Evolutionary conservation across 1,140 invertebrate species (phyloP), one percentile per base, ranked within the genome.

Genomic region (Callitettix versicolor): DNA sequence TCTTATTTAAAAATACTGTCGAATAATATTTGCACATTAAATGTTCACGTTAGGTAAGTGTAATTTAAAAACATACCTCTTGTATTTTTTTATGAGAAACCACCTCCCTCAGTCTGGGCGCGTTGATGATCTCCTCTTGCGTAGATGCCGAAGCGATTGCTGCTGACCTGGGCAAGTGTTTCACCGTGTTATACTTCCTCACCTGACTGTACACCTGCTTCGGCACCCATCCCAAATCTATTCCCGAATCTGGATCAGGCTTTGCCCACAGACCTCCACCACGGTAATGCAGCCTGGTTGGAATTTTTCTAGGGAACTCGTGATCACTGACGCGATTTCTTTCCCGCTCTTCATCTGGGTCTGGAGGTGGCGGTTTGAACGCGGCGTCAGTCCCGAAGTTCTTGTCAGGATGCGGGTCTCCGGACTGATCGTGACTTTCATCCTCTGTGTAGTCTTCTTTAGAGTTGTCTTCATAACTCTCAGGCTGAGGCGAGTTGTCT

Each of bases 51-150:
- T n/a, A n/a, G n/a, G n/a, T n/a, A n/a, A n/a, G n/a, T 30, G 26
- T 4, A 30, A 30, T 30, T 30, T 30, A 41, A 4, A 5, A 3
- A 51, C 51, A 57, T 46, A 65, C 64, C 60, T 65, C 59, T 52
- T 85, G 82, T 2, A 78, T 74, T 69, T 84, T 86, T n/a, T 76
- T 76, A 60, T 82, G 80, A 44, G 77, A 80, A 0, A 86, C 74
- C 2, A 82, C 76, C 71, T 84, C 79, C 40, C 75, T 71, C 26
- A 86, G 68, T 56, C 82, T 69, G 0, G 76, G 73, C 3, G 79
- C 79, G 60, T 80, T 80, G 56, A 68, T 62, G 53, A 74, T 69
- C 62, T 83, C 80, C 54, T 83, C 80, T 1, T 72, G 70, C 3
- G 72, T 79, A 14, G 69, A 66, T 0, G 79, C 79, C 56, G 75